Evolutionary conservation across 2,888 invertebrate species (phyloP).

Genomic region (Hoplodrina blanda): DNA sequence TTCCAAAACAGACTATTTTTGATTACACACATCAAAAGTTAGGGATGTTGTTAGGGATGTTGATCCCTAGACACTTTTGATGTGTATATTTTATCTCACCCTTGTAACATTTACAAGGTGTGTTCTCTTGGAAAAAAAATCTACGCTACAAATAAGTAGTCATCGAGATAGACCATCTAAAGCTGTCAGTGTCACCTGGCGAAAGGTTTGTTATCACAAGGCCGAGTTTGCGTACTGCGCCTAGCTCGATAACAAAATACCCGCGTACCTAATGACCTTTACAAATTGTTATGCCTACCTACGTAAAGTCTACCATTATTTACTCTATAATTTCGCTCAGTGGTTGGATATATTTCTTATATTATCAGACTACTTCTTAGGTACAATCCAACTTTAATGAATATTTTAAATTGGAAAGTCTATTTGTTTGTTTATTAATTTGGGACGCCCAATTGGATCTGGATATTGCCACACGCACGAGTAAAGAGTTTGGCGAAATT

Average conservation of each 20-base stretch:
- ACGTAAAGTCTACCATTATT: background rate
- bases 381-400: too few relatives aligned
- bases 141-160: conserved; percentile 16
- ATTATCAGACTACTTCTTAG: too few relatives aligned
- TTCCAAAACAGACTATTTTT: background rate
- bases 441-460: too few relatives aligned
- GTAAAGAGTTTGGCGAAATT: background rate
- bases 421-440: too few relatives aligned
- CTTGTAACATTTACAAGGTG: conserved; percentile 21
- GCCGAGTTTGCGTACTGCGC: conserved; percentile 11
- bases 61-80: too few relatives aligned
- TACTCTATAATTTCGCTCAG: conserved; percentile 3
- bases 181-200: conserved; percentile 55
- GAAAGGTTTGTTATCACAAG: conserved; percentile 46
- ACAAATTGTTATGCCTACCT: conserved; percentile 18
- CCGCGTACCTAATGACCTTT: conserved; percentile 9
- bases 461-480: too few relatives aligned
- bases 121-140: conserved; percentile 11
- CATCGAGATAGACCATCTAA: conserved; percentile 46
- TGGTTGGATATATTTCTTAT: background rate
- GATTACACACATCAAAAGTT: too few relatives aligned
- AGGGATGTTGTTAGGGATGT: too few relatives aligned
- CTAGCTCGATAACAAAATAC: conserved; percentile 32
- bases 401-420: too few relatives aligned
- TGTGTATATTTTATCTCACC: background rate